Evolutionary conservation across 2,113 vertebrate species (phyloP).

Genomic region (Myrmecobius fasciatus): DNA sequence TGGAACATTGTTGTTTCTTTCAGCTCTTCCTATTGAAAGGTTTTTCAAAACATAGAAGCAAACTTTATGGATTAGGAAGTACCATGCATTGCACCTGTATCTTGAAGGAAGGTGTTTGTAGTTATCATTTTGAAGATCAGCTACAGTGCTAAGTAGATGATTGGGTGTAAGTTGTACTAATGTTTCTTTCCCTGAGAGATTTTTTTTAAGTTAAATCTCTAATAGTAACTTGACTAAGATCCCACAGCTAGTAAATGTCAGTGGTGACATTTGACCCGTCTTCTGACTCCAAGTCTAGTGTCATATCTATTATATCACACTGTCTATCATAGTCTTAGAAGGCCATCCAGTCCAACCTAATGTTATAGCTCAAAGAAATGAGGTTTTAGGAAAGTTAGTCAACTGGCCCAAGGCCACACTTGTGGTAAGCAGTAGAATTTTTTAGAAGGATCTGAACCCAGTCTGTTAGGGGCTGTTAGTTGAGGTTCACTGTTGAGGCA

Average conservation of each 20-base stretch:
- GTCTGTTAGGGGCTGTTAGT: not conserved
- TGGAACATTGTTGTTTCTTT: not conserved
- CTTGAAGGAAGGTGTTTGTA: not conserved
- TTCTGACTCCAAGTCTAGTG: not conserved
- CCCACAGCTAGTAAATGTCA: not conserved
- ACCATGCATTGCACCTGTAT: not conserved
- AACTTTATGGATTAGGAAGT: not conserved
- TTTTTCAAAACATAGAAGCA: not conserved
- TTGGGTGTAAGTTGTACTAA: not conserved
- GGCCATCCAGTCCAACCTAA: not conserved
- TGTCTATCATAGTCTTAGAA: not conserved
- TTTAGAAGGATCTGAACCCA: not conserved
- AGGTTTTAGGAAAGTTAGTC: not conserved
- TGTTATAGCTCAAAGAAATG: not conserved
- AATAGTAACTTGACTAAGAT: not conserved
- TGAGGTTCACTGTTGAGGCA: not conserved
- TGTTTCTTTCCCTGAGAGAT: not conserved
- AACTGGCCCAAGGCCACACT: not conserved
- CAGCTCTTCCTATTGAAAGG: slow-evolving; percentile 22
- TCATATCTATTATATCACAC: not conserved
- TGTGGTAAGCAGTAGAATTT: not conserved
- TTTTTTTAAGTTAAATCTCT: not conserved
- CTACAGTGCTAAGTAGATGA: not conserved
- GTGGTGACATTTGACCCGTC: not conserved
- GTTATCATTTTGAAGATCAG: not conserved